Evolutionary conservation across 1,140 invertebrate genomes (phyloP), one percentile per base, ranked within the genome.

Genomic region (Diprion similis): DNA sequence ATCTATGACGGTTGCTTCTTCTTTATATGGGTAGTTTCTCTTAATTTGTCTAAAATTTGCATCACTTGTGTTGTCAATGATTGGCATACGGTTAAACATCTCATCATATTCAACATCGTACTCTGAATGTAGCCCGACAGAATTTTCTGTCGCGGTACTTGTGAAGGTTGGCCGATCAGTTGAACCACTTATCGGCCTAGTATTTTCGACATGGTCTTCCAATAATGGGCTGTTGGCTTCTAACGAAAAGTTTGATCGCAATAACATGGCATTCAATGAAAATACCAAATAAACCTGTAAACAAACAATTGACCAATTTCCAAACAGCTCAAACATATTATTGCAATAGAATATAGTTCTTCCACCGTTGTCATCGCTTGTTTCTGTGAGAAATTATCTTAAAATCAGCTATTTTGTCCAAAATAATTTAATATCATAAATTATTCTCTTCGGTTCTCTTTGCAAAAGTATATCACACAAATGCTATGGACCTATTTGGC

Each of bases 241-340:
- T 17, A 79, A 45, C 13, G 76, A 77, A 70, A 86, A 85, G 46
- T 82, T 80, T 8, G 85, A 83, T 64, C 82, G 76, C 15, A 87
- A 37, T 11, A 87, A 69, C 77, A 89, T 73, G 37, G 78, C 79
- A 4, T 82, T 84, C 47, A 84, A 76, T 75, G 80, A 83, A 10
- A 85, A 87, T 51, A 82, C 87, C 10, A 86, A 67, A 77, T 87
- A 88, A 45, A 77, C 76, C 80, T 83, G 19, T 67, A 79, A 69
- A 8, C 24, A 37, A 66, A 66, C 18, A 47, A 48, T 13, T 9
- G 15, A 1, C 10, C 10, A 79, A 78, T 69, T 78, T 76, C 47
- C 7, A 73, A 74, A 4, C 66, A 9, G 75, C 47, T 69, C 72
- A 46, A 70, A 73, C 24, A 37, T 37, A 37, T 37, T 37, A 37